Conservation (phyloP, 2,797 vertebrate species). For the Pangasius djambal region DNA sequence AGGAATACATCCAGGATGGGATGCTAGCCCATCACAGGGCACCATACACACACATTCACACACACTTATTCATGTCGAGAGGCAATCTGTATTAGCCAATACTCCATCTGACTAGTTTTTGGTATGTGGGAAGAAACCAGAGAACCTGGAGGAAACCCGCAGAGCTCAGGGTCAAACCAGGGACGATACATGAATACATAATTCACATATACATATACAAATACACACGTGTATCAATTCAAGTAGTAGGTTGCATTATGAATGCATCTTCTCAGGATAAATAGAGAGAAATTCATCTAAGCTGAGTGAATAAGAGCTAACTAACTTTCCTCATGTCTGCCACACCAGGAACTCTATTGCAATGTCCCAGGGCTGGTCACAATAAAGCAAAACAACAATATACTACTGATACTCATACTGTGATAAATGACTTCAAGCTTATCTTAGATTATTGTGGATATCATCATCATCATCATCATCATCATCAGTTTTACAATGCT, state of each 20-base stretch:
- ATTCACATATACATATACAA: background rate
- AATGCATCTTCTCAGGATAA: background rate
- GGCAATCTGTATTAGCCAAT: background rate
- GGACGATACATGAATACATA: background rate
- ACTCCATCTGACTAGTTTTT: background rate
- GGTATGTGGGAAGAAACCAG: background rate
- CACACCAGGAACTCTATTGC: background rate
- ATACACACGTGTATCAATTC: no score
- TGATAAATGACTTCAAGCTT: background rate
- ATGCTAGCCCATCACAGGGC: background rate
- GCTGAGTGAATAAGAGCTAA: background rate
- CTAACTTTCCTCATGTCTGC: background rate
- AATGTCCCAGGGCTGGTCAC: background rate
- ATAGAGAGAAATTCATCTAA: background rate
- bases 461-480: background rate
- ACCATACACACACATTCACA: background rate
- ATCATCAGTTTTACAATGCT: background rate
- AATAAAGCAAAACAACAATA: background rate
- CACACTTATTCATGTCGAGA: background rate
- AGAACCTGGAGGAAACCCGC: background rate
- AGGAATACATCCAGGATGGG: background rate
- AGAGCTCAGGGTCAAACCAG: background rate
- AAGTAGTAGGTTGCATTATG: background rate
- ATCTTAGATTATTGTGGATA: background rate
- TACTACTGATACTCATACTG: background rate